phyloP scores from a whole-genome alignment of 2,797 vertebrate species.

The Dipus sagitta region DNA sequence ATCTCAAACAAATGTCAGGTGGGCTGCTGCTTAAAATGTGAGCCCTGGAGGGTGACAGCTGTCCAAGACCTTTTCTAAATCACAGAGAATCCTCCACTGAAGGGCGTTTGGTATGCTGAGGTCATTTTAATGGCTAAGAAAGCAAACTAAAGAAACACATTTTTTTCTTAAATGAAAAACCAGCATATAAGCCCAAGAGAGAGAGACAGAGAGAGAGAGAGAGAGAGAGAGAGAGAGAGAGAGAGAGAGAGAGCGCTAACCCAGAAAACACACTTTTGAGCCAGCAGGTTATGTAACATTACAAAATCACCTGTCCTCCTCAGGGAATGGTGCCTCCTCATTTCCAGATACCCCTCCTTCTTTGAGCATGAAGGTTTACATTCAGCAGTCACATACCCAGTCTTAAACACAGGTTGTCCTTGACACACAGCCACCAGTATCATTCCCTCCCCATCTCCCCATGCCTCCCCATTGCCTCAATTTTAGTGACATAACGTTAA shows the following conservation, averaged over 20 bases:
- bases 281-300: slow-evolving; percentile 47
- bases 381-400: neutral
- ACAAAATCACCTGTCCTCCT: neutral
- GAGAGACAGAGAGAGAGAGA: neutral
- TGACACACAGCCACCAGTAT: neutral
- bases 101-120: slow-evolving; percentile 16
- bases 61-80: neutral
- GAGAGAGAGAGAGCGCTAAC: slow-evolving; percentile 7
- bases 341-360: neutral
- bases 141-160: slow-evolving; percentile 14
- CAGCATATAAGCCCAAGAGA: neutral
- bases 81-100: neutral
- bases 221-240: neutral
- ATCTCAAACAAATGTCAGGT: neutral
- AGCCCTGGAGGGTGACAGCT: neutral
- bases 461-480: neutral
- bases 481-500: neutral
- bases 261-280: slow-evolving; percentile 36
- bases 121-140: slow-evolving; percentile 59
- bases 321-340: neutral
- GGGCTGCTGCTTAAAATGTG: neutral
- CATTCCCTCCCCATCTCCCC: fast-evolving
- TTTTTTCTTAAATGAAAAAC: slow-evolving; percentile 1
- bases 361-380: slow-evolving; percentile 4
- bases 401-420: neutral